Base-by-base conservation (phyloP, 2,113 vertebrate species). In the Fregetta grallaria region DNA sequence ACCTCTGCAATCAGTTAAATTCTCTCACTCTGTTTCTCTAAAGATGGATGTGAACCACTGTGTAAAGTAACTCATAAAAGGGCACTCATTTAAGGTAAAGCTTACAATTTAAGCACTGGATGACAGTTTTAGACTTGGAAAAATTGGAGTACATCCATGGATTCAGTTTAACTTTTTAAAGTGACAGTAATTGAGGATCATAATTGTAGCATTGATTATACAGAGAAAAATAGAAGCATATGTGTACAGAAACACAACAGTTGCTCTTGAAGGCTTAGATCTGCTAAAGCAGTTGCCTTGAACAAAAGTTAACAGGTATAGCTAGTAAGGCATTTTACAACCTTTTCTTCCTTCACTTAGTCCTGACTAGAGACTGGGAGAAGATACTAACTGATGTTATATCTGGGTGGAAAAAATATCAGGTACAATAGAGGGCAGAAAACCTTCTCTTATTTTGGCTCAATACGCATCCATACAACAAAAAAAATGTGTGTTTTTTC, bases 381-480 rank as follows among this genome's bases (percentile, higher is more conserved):
- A 90, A 93, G 79, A 95, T 91, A 82, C 72, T 50, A 88, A 58
- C 8, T 61, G 20, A 49, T 66, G 15, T 80, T 56, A n/a, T 9
- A 56, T n/a, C 3, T 44, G 32, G 1, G 56, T 74, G 42, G 34
- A 63, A 91, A 56, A 44, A 74, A 67, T 8, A 40, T 50, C 40
- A 40, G 63, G 62, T 22, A 27, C 85, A 91, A 91, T 26, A 88
- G 50, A 58, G 70, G 79, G 74, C 80, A 96, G 91, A 97, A 95
- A 97, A 74, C 36, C 49, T 83, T 91, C 72, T 67, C 86, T 94
- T 96, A 50, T 94, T 97, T 95, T 97, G 81, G 79, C 74, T 92
- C 22, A 68, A 38, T 91, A 68, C 5, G 58, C 56, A 97, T 47
- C 90, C 89, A 94, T 70, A 93, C 72, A 68, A 93, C 84, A 6